Conservation (phyloP, 2,888 invertebrate genomes). For the Ephialtes manifestator region DNA sequence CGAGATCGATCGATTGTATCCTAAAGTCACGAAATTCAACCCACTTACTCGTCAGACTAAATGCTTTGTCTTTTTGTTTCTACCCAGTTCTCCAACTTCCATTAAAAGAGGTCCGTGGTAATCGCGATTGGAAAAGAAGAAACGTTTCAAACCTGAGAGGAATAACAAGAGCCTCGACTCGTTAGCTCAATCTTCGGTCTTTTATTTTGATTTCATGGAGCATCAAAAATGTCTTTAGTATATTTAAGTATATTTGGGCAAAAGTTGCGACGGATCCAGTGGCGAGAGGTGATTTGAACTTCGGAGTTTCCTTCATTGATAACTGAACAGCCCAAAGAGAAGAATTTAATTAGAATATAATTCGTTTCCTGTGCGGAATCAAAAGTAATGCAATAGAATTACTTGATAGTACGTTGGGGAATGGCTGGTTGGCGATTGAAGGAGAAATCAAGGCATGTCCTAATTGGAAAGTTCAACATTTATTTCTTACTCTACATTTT, state of each 20-base stretch:
- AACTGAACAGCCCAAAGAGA: no score
- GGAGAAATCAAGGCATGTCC: no score
- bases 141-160: not conserved
- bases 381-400: no score
- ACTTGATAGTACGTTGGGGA: no score
- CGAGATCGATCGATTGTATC: constrained; percentile 24
- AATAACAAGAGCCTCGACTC: not conserved
- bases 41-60: not conserved
- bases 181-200: not conserved
- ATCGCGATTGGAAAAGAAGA: not conserved
- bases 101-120: constrained; percentile 5
- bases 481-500: not conserved
- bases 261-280: no score
- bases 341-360: no score
- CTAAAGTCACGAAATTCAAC: constrained; percentile 39
- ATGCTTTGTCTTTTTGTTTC: constrained; percentile 21
- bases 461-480: not conserved
- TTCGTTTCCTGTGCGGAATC: no score
- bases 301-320: no score
- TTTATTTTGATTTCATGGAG: not conserved
- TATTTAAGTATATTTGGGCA: no score
- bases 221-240: no score
- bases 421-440: no score
- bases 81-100: constrained; percentile 25
- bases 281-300: no score